These are phyloP conservation scores for Gibbula magus DNA, from an alignment of 2,888 invertebrate species.

Conservation along the genomic window DNA sequence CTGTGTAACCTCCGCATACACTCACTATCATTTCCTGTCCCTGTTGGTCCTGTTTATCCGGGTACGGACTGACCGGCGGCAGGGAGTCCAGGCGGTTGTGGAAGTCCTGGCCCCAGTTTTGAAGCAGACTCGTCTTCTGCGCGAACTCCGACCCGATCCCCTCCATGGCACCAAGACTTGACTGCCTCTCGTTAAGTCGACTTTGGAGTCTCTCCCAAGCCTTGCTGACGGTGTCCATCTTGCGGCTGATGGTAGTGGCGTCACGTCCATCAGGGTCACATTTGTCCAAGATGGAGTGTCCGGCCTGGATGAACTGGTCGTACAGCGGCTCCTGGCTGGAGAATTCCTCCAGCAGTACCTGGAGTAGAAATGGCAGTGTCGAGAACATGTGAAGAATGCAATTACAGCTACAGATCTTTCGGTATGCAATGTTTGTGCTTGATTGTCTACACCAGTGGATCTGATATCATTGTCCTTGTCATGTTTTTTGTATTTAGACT, in stretches of 20 bases:
- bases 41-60: constrained; percentile 86
- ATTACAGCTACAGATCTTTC: too few relatives aligned
- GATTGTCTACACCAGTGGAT: too few relatives aligned
- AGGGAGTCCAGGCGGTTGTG: constrained; percentile 90
- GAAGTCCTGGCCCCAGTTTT: constrained; percentile 90
- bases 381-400: too few relatives aligned
- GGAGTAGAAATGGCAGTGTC: constrained; percentile 5
- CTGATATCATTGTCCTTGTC: too few relatives aligned
- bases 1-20: too few relatives aligned
- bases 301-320: constrained; percentile 88
- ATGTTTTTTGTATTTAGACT: too few relatives aligned
- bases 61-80: constrained; percentile 79
- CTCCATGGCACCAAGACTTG: constrained; percentile 90
- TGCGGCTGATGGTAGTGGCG: constrained; percentile 62
- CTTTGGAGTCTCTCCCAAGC: constrained; percentile 87
- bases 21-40: constrained; percentile 86
- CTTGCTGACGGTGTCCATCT: constrained; percentile 81
- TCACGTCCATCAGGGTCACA: constrained; percentile 76
- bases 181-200: constrained; percentile 67
- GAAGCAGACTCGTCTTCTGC: constrained; percentile 87
- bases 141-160: constrained; percentile 95
- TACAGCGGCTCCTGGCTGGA: constrained; percentile 93
- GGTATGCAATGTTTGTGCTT: too few relatives aligned
- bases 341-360: constrained; percentile 96
- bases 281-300: constrained; percentile 83